phyloP scores from a whole-genome alignment of 2,797 vertebrate species.

The Myotis planiceps region DNA sequence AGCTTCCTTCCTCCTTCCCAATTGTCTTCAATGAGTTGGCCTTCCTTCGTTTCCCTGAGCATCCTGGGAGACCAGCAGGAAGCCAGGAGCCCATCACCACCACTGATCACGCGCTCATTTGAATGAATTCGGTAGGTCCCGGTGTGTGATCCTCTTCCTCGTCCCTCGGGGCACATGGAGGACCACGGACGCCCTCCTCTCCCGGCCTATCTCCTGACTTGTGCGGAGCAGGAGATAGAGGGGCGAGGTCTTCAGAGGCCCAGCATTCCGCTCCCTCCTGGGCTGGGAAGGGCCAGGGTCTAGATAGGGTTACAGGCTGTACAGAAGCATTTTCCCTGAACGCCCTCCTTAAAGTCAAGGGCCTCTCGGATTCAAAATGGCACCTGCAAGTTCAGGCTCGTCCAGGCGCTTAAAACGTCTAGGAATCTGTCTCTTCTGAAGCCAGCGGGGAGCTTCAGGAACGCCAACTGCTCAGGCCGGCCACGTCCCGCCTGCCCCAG shows the following conservation, averaged over 20 bases:
- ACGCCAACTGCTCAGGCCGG: not conserved
- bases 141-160: not conserved
- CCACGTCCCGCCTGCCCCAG: fast-evolving
- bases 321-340: not conserved
- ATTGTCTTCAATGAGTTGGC: not conserved
- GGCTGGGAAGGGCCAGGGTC: not conserved
- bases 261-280: not conserved
- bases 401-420: not conserved
- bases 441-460: not conserved
- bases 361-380: not conserved
- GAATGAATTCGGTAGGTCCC: too few relatives aligned
- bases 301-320: not conserved
- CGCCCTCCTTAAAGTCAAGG: not conserved
- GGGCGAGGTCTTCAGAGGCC: not conserved
- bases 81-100: not conserved
- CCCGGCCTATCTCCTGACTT: conserved; percentile 41
- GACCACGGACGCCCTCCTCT: not conserved
- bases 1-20: not conserved
- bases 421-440: not conserved
- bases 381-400: conserved; percentile 8
- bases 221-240: conserved; percentile 17
- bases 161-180: not conserved
- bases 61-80: not conserved
- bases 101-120: fast-evolving
- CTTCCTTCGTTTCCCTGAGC: not conserved